Evolutionary conservation across 2,113 vertebrate genomes (phyloP), one percentile per base, ranked within the genome.

Genomic region (Heteronetta atricapilla): DNA sequence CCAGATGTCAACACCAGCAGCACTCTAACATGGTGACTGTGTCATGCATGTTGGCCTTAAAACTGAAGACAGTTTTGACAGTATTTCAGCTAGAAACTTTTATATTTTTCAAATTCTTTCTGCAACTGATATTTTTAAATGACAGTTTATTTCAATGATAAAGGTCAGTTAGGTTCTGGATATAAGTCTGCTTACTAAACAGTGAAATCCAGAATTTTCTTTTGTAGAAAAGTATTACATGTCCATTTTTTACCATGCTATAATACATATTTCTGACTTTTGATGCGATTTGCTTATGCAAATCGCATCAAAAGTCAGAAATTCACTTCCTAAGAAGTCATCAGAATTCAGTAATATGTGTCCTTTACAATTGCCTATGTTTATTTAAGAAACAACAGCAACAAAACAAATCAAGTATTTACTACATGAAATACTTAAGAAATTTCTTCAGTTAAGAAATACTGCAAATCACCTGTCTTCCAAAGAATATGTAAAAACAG

Each of bases 21-120:
- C 87, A 87, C 93, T 91, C 19, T 77, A 46, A 76, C 29, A 21
- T 62, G 53, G 18, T 91, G 73, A 86, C 62, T 86, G 55, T 58
- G 25, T 92, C 82, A 23, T 81, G 91, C 55, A 72, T 76, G 62
- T 62, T 86, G 79, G 87, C 95, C 81, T 94, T 96, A 90, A 93
- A 95, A 83, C 16, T 29, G 36, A 82, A 93, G 76, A 92, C 38
- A 90, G 82, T 93, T 95, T 94, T 87, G n/a, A 82, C 78, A 84
- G 77, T 88, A 67, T 93, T 94, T 96, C 70, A 78, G 55, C 62
- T 70, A 95, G 48, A 80, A 92, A 50, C 23, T 79, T 91, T 82
- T 79, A 4, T 84, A n/a, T 75, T 82, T 94, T 82, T 81, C 2
- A 36, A 84, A 55, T 66, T 60, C 13, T 74, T 85, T 87, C 74